phyloP scores from a whole-genome alignment of 2,113 vertebrate species.

The Bubo bubo region DNA sequence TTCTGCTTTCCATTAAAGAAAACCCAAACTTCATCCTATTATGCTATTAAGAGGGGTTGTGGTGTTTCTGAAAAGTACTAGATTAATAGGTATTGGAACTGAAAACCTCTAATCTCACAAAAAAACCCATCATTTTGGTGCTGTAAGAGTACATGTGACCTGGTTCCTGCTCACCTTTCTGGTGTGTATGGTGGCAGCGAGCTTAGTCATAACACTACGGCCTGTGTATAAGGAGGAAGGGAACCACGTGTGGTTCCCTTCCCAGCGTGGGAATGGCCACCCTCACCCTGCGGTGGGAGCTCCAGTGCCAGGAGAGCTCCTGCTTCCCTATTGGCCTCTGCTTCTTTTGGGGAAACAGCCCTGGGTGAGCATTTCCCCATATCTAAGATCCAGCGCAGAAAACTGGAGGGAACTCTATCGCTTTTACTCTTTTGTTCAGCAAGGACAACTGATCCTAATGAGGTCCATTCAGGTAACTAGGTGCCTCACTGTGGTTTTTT shows the following conservation, averaged over 20 bases:
- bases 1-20: neutral
- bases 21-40: neutral
- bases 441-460: neutral
- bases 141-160: neutral
- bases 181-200: neutral
- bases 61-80: neutral
- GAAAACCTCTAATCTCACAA: neutral
- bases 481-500: neutral
- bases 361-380: neutral
- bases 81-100: neutral
- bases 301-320: neutral
- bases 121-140: neutral
- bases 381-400: neutral
- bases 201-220: rapidly evolving
- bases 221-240: neutral
- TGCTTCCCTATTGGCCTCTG: neutral
- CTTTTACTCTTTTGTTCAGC: neutral
- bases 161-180: neutral
- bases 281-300: neutral
- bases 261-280: rapidly evolving
- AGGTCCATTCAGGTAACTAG: neutral
- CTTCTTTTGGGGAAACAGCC: neutral
- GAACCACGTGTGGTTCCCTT: rapidly evolving
- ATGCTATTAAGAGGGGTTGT: neutral
- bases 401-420: neutral